phyloP scores from a whole-genome alignment of 2,797 vertebrate species.

The Silurus aristotelis region DNA sequence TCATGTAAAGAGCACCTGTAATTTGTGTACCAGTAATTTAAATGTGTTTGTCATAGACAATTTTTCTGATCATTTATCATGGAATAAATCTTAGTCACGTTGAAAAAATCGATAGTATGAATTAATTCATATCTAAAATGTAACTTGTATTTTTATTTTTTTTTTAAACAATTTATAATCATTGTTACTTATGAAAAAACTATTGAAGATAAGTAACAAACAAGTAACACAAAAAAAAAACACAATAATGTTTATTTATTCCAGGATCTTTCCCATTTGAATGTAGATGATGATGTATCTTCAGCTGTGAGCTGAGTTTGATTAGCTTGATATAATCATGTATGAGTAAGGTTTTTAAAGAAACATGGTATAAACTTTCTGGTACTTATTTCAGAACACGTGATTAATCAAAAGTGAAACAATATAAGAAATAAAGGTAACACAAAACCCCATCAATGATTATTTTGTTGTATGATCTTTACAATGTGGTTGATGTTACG shows the following conservation, averaged over 20 bases:
- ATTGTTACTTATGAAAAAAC: no score
- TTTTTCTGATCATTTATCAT: not conserved
- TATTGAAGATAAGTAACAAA: no score
- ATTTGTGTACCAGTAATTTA: not conserved
- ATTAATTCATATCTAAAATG: not conserved
- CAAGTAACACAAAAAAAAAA: no score
- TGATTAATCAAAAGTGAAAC: not conserved
- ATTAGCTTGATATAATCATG: no score
- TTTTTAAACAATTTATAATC: no score
- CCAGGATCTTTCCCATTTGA: no score
- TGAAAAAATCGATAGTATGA: not conserved
- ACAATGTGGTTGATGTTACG: not conserved
- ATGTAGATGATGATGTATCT: no score
- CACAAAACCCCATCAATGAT: not conserved
- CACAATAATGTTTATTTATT: no score
- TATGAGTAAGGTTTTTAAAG: no score
- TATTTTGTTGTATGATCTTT: not conserved
- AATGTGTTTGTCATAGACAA: no score
- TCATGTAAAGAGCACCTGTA: not conserved
- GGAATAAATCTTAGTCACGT: not conserved
- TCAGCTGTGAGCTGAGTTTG: no score
- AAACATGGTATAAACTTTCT: not conserved
- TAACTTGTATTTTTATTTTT: no score
- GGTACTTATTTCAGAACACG: not conserved
- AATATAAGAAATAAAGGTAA: not conserved